phyloP scores from a whole-genome alignment of 1,140 invertebrate species.

The Leptinotarsa defecta region DNA sequence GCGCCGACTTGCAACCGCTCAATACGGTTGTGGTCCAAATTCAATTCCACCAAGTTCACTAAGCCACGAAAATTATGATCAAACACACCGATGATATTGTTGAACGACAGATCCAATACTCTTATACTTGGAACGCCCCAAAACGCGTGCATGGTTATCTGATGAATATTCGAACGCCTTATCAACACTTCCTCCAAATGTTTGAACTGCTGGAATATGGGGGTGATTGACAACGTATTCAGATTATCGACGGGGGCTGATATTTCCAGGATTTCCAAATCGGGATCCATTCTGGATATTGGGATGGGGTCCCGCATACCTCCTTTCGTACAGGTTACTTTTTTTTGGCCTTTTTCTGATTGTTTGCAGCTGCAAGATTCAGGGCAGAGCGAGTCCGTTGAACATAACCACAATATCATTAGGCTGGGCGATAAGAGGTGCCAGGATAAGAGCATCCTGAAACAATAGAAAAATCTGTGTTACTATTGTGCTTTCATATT shows the following conservation, averaged over 20 bases:
- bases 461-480: constrained; percentile 33
- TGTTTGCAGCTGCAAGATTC: constrained; percentile 48
- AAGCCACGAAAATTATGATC: constrained; percentile 83
- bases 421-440: constrained; percentile 45
- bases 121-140: constrained; percentile 74
- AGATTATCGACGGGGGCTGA: constrained; percentile 65
- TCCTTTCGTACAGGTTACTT: constrained; percentile 60
- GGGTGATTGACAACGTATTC: constrained; percentile 73
- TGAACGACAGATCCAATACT: constrained; percentile 72
- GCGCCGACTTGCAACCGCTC: constrained; percentile 71
- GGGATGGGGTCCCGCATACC: constrained; percentile 66
- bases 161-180: constrained; percentile 73
- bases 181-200: constrained; percentile 76
- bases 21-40: constrained; percentile 81
- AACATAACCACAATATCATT: constrained; percentile 51
- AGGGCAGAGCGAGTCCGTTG: constrained; percentile 54
- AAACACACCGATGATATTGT: constrained; percentile 76
- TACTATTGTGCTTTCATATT: too few species aligned
- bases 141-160: constrained; percentile 78
- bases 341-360: constrained; percentile 46
- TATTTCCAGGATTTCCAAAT: constrained; percentile 70
- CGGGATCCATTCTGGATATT: constrained; percentile 63
- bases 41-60: constrained; percentile 79
- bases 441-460: constrained; percentile 51
- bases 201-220: constrained; percentile 71